These are phyloP conservation scores for Globodera rostochiensis DNA, from an alignment of 1,140 invertebrate genomes.

Conservation along the genomic window DNA sequence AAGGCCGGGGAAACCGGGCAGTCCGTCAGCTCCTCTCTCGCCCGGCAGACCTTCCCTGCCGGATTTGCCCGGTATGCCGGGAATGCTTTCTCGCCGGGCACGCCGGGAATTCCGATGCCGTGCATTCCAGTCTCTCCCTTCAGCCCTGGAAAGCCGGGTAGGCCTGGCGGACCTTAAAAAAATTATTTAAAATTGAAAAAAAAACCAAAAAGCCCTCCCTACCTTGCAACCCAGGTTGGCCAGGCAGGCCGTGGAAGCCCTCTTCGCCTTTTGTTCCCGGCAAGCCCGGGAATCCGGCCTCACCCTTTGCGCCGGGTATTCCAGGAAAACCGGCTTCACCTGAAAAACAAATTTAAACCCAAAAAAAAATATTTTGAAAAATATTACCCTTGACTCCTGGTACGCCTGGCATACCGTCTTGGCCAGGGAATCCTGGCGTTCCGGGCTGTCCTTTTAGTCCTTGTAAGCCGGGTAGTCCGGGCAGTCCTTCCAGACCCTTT, in stretches of 20 bases:
- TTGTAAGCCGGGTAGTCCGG: conserved; percentile 53
- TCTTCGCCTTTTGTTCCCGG: conserved; percentile 36
- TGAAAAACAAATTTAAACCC: conserved; percentile 10
- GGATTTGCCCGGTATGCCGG: conserved; percentile 10
- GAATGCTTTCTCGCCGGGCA: conserved; percentile 35
- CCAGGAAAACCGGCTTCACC: conserved; percentile 67
- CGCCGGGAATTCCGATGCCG: conserved; percentile 33
- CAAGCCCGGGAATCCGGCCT: conserved; percentile 56
- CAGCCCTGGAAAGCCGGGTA: conserved; percentile 9
- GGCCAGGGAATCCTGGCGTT: background rate
- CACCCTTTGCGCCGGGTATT: conserved; percentile 66
- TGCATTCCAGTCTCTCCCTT: conserved; percentile 3
- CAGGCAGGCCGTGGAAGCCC: conserved; percentile 56
- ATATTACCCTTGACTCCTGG: background rate
- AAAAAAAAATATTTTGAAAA: background rate
- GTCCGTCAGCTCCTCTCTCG: conserved; percentile 9
- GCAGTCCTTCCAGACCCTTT: conserved; percentile 68
- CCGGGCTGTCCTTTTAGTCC: conserved; percentile 64
- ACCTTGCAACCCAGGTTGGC: conserved; percentile 27
- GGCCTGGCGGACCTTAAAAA: conserved; percentile 8
- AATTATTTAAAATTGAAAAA: background rate
- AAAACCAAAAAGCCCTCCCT: background rate
- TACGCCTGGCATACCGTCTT: background rate
- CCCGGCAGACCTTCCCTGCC: background rate
- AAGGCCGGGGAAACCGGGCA: conserved; percentile 19